These are phyloP conservation scores for Ecliptopera silaceata DNA, from an alignment of 2,888 invertebrate species.

Conservation along the genomic window DNA sequence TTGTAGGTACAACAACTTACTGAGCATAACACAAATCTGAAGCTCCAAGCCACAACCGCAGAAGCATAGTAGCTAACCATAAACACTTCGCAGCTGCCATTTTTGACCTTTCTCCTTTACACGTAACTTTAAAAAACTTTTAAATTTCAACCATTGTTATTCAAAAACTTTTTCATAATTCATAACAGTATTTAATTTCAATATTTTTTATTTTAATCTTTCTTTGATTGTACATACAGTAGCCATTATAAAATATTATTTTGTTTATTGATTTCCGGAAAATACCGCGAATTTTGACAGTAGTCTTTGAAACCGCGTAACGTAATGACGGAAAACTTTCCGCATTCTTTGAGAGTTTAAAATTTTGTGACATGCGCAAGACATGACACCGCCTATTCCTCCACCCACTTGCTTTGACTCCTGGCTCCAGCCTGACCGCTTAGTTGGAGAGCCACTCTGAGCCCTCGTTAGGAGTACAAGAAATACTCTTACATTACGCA, in stretches of 20 bases:
- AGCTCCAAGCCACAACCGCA: conserved; percentile 72
- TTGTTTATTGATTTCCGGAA: conserved; percentile 20
- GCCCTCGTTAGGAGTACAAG: not conserved
- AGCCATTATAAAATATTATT: not conserved
- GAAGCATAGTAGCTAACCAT: conserved; percentile 66
- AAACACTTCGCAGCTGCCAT: conserved; percentile 69
- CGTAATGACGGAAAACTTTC: conserved; percentile 59
- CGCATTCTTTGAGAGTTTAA: conserved; percentile 47
- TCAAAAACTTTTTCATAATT: not conserved
- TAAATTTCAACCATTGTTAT: not conserved
- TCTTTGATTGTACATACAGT: too few species aligned
- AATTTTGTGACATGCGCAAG: conserved; percentile 65
- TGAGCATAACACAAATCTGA: conserved; percentile 78
- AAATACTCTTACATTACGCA: not conserved
- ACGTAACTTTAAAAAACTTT: not conserved
- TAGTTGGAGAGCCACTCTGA: not conserved
- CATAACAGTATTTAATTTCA: not conserved
- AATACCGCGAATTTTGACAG: conserved; percentile 53
- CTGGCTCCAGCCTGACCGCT: not conserved
- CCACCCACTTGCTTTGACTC: conserved; percentile 29
- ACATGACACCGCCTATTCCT: conserved; percentile 4
- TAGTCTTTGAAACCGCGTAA: conserved; percentile 61
- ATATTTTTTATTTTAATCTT: not conserved
- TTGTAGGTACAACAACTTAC: conserved; percentile 66
- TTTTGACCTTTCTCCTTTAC: conserved; percentile 24